Percentiles rank a stretch among this genome's conserved stretches.
phyloP scores from a whole-genome alignment of 1,140 invertebrate genomes.

The Laodelphax striatellus region DNA sequence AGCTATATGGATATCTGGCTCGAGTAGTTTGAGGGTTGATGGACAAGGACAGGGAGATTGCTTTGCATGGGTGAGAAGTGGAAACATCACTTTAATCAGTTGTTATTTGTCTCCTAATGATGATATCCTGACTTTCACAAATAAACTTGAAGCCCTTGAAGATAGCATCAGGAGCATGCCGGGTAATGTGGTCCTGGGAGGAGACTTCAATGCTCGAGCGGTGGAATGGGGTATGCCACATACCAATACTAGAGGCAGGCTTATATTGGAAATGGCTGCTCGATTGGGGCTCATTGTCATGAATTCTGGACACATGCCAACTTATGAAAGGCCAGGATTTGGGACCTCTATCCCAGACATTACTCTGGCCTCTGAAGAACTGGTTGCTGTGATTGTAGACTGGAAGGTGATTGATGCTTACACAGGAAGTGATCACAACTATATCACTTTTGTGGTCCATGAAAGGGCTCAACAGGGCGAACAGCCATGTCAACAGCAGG shows the following conservation, averaged over 20 bases:
- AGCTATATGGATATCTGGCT: neutral
- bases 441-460: neutral
- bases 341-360: slow-evolving; percentile 14
- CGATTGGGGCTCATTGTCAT: slow-evolving; percentile 12
- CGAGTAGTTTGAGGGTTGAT: neutral
- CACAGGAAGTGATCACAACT: neutral
- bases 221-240: neutral
- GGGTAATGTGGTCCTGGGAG: neutral
- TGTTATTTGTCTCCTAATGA: slow-evolving; percentile 19
- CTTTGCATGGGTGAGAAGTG: slow-evolving; percentile 17
- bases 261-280: slow-evolving; percentile 17
- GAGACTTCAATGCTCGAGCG: neutral
- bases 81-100: slow-evolving; percentile 14
- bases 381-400: neutral
- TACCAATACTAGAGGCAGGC: slow-evolving; percentile 1
- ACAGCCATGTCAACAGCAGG: neutral
- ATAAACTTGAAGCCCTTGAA: neutral
- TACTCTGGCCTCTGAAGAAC: slow-evolving; percentile 11
- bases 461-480: neutral
- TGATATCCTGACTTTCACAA: slow-evolving; percentile 4
- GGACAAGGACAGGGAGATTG: neutral
- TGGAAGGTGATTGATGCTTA: neutral
- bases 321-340: slow-evolving; percentile 12
- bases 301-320: slow-evolving; percentile 12
- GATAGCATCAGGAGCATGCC: neutral